Conservation (phyloP, 2,888 invertebrate genomes). For the Cosmia pyralina region DNA sequence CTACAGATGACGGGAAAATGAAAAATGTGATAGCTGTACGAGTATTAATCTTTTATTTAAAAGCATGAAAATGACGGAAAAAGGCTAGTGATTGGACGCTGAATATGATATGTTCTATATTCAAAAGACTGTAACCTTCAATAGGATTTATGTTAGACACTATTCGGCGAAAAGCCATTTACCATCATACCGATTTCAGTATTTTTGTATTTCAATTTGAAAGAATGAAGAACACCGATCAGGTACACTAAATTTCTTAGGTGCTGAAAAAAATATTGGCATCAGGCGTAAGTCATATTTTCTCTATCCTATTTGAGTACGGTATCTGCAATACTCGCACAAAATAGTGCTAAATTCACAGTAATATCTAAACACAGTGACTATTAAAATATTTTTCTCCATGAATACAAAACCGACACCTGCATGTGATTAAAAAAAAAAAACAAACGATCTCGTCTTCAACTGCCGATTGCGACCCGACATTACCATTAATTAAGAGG, state of each 20-base stretch:
- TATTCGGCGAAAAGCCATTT: not conserved
- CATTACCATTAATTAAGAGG: slow-evolving; percentile 65
- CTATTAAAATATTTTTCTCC: not conserved
- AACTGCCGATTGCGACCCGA: slow-evolving; percentile 59
- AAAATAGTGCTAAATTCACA: not conserved
- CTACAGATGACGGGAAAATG: slow-evolving; percentile 32
- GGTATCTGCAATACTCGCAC: not conserved
- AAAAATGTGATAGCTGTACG: slow-evolving; percentile 42
- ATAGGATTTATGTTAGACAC: not conserved
- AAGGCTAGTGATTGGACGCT: not conserved
- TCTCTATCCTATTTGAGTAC: not conserved
- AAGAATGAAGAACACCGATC: not conserved
- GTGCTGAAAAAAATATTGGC: not conserved
- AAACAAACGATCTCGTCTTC: slow-evolving; percentile 49
- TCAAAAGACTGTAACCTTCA: not conserved
- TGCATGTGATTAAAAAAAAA: slow-evolving; percentile 58
- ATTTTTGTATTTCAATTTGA: not conserved
- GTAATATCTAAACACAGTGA: not conserved
- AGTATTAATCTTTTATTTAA: slow-evolving; percentile 47
- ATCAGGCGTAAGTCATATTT: not conserved
- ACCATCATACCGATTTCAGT: not conserved
- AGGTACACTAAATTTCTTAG: not conserved
- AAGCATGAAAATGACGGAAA: slow-evolving; percentile 4
- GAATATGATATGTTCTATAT: not conserved
- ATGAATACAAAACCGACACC: slow-evolving; percentile 21